Evolutionary conservation across 2,113 vertebrate species (phyloP).

Genomic region (Meriones unguiculatus): DNA sequence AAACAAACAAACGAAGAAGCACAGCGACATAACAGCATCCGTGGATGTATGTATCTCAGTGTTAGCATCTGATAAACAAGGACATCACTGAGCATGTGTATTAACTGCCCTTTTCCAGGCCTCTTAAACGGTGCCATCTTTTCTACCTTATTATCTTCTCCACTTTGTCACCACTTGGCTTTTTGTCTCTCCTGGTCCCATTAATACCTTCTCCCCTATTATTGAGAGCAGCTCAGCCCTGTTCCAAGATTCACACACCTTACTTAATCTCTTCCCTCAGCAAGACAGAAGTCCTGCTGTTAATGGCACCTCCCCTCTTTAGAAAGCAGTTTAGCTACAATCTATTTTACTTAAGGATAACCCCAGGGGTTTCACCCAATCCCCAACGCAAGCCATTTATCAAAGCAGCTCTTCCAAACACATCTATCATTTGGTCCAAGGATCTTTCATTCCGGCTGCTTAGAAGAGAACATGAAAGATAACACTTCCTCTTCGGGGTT

Average conservation of each 20-base stretch:
- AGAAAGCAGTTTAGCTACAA: constrained; percentile 42
- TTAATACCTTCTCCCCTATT: neutral
- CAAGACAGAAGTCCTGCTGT: constrained; percentile 46
- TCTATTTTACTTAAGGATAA: constrained; percentile 68
- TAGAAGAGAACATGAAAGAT: constrained; percentile 52
- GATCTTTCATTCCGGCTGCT: constrained; percentile 58
- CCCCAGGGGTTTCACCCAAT: constrained; percentile 47
- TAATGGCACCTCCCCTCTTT: neutral
- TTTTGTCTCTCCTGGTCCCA: neutral
- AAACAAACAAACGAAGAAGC: neutral
- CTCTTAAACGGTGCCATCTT: neutral
- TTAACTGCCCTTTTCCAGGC: neutral
- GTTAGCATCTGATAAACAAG: neutral
- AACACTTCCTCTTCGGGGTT: constrained; percentile 29
- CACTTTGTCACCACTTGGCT: neutral
- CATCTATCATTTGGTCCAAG: constrained; percentile 51
- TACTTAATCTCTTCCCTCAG: constrained; percentile 46
- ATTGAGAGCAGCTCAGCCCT: neutral
- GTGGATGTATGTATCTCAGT: neutral
- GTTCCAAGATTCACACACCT: neutral
- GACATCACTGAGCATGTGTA: neutral
- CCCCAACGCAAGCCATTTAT: constrained; percentile 52
- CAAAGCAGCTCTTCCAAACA: constrained; percentile 57
- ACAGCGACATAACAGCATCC: neutral
- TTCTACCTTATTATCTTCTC: neutral